A percentile compares a stretch with the other conserved stretches of the same genome.
Conservation (phyloP, 2,797 vertebrate genomes). For the Petrocephalus sullivani region DNA sequence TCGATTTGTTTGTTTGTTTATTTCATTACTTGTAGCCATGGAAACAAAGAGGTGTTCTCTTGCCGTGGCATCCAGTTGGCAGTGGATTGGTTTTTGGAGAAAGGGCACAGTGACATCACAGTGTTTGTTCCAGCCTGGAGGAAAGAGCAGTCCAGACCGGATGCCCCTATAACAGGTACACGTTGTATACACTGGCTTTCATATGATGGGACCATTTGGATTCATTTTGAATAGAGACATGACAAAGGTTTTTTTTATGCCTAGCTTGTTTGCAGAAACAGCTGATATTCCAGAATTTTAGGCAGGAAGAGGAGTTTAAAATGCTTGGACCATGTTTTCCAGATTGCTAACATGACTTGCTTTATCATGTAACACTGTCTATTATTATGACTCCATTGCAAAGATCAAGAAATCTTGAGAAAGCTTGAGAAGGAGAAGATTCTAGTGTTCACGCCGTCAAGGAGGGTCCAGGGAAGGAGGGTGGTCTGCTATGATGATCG, state of each 20-base stretch:
- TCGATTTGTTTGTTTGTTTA: background rate
- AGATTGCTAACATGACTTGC: background rate
- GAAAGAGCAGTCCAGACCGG: slow-evolving; percentile 89
- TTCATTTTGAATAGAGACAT: background rate
- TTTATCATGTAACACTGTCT: background rate
- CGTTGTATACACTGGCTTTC: background rate
- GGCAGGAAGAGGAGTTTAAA: background rate
- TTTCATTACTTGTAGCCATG: slow-evolving; percentile 67
- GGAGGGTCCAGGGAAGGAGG: slow-evolving; percentile 91
- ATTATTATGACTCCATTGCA: slow-evolving; percentile 34
- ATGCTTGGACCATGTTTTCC: background rate
- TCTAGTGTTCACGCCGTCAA: slow-evolving; percentile 94
- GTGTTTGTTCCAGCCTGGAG: slow-evolving; percentile 95
- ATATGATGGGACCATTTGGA: background rate
- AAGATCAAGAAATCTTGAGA: slow-evolving; percentile 95
- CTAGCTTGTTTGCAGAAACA: background rate
- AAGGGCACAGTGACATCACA: slow-evolving; percentile 84
- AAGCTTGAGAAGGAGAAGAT: slow-evolving; percentile 98
- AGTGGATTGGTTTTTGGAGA: slow-evolving; percentile 87
- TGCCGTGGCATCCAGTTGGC: slow-evolving; percentile 91
- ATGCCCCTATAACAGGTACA: slow-evolving; percentile 89
- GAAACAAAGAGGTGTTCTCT: slow-evolving; percentile 96
- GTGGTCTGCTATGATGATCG: slow-evolving; percentile 98
- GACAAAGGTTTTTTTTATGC: background rate
- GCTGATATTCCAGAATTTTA: background rate